Base-by-base conservation (phyloP, 92 coral and sea anemone genomes). In the Desmophyllum pertusum region DNA sequence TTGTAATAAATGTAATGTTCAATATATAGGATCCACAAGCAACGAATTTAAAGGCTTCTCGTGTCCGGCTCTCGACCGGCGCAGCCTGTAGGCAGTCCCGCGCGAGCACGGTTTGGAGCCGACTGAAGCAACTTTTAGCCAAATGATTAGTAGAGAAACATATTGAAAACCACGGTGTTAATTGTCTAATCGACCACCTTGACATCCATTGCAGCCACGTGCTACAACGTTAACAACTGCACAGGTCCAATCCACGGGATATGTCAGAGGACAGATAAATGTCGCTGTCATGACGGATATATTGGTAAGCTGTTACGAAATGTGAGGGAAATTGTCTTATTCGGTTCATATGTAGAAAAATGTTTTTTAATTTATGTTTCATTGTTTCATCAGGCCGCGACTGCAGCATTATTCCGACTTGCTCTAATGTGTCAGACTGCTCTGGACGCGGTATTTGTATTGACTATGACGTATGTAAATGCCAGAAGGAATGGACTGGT, bases 401-500 rank as follows among this genome's bases (percentile, higher is more conserved):
- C 59, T 92, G 95, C 29, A 89, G 94, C 53, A 67, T 90, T 30
- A 55, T 65, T 30, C 91, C 96, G 11, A 93, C 96, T n/a, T 93
- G 96, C 75, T 70, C 76, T 52, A 88, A 85, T 46, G 96, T 93
- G 17, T 63, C 86, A 2, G 75, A 78, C 33, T 93, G 94, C 50
- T 90, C 97, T 7, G 63, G 79, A n/a, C 85, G 85, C 35, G 97
- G 97, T 11, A 51, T 70, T 65, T 93, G 97, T 55, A 83, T 93
- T n/a, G 81, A 93, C 66, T 81, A 42, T 73, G 94, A 93, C 61
- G 86, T 87, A 6, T 93, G 97, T 51, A 88, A 93, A 62, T 93
- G 97, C 59, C 23, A 87, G 79, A 57, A 66, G 66, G 90, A 85
- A 25, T 93, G 94, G 94, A 93, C 87, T 52, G 97, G 97, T 35